Evolutionary conservation across 1,140 invertebrate genomes (phyloP), one percentile per base, ranked within the genome.

Genomic region (Drosophila pectinifera): DNA sequence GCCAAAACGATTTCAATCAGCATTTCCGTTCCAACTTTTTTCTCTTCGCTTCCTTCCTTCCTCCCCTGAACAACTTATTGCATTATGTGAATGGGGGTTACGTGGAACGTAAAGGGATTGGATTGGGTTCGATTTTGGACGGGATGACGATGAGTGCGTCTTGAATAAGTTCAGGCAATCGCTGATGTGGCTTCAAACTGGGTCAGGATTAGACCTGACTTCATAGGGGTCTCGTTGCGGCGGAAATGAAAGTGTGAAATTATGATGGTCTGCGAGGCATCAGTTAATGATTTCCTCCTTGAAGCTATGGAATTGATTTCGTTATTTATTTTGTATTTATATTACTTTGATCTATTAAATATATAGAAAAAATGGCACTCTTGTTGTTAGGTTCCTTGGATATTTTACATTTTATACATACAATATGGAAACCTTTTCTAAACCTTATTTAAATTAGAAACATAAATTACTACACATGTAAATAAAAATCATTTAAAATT

Each of bases 1-100:
- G 89, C 89, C 80, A 76, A 91, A 91, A 75, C 78, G 89, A 89
- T 91, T 91, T 91, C 89, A 91, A 91, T 91, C 89, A 91, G 80
- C 74, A 91, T 91, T 91, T 90, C 80, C 85, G 80, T 75, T 88
- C 61, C 73, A 56, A 75, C 39, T 58, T 73, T 59, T 75, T 67
- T 58, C 49, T 38, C 73, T 75, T 56, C 36, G 59, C 41, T 55
- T 67, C 48, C 34, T 56, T 65, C 34, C 34, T 55, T 46, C 22
- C 39, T 43, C 51, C 64, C 64, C 38, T 38, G 20, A 48, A 56
- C 34, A 61, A 68, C 62, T 79, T 82, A 86, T 82, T 79, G 78
- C 74, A 86, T 83, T 82, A 88, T 68, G 31, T 39, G 53, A 34
- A 67, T 83, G 72, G 59, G 34, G 41, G 56, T 36, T 36, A 62